Evolutionary conservation across 2,797 vertebrate species (phyloP).

Genomic region (Morus bassanus): DNA sequence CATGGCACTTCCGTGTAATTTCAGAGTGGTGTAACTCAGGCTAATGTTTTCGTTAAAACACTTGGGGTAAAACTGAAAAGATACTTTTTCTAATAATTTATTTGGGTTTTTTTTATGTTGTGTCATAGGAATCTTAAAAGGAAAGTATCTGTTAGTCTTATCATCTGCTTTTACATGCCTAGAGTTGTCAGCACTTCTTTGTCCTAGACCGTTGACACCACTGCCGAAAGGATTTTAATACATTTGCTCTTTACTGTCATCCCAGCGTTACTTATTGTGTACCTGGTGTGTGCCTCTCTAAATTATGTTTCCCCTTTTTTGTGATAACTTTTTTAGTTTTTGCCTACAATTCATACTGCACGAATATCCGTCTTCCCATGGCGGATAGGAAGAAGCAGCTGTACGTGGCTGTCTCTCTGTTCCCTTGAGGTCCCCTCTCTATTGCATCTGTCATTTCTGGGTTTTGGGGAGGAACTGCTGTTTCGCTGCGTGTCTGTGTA

Average conservation of each 20-base stretch:
- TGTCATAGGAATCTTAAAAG: background rate
- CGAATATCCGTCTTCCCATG: rapidly evolving
- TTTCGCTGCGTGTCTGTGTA: rapidly evolving
- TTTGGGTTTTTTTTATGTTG: background rate
- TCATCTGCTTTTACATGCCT: background rate
- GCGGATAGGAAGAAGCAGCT: background rate
- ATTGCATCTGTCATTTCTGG: background rate
- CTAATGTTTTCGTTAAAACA: background rate
- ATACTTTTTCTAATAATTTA: background rate
- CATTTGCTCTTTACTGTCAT: background rate
- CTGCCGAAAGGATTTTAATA: background rate
- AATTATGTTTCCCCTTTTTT: background rate
- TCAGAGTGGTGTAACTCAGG: background rate
- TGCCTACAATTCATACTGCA: background rate
- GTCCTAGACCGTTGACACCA: background rate
- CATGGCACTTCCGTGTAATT: background rate
- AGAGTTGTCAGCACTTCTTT: background rate
- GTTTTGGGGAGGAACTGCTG: background rate
- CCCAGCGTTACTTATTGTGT: background rate
- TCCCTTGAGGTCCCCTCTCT: background rate
- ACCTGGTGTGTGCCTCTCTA: background rate
- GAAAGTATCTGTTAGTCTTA: background rate
- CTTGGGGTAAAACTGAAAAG: background rate
- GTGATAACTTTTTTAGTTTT: background rate
- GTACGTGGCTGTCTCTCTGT: background rate